Base-by-base conservation (phyloP, 2,113 vertebrate species). In the Tetraodon nigroviridis region DNA sequence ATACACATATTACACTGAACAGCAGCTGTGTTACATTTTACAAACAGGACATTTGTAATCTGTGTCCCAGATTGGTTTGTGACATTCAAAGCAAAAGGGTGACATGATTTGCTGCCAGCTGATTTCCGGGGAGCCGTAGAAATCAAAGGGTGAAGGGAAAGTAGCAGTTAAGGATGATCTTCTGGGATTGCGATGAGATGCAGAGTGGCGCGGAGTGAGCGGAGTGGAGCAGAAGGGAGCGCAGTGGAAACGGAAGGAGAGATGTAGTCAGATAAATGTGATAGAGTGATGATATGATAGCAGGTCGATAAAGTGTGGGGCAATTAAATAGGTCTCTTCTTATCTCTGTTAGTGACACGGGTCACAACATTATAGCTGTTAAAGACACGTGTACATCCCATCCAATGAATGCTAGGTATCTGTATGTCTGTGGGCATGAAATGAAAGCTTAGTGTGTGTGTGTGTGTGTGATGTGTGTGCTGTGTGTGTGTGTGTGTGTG, bases 261-360 rank as follows among this genome's bases (percentile, higher is more conserved):
- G 51, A 64, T 64, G 64, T 49, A 64, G 46, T 71, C 62, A 50
- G 66, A 75, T 73, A 61, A 72, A 73, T 60, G 71, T 8, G 42
- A 71, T 41, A 65, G 64, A 55, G 73, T 29, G 74, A 55, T 61
- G 73, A 79, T 77, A 71, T 67, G 76, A 77, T 69, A 76, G 62
- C 69, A 70, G 71, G 65, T 75, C 55, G 53, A 47, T 59, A 61
- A 85, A 86, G 73, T 71, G 64, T 75, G 83, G 82, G 64, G 52
- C 82, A 87, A 86, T 87, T 89, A 86, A 80, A 84, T 61, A 61
- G 60, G 40, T 66, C 75, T 73, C 71, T 46, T 79, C 65, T 76
- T 69, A 74, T 84, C 68, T 79, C 52, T 58, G 51, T 57, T 67
- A 71, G 79, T 80, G 76, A 79, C 77, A 73, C 59, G 64, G 77